phyloP scores from a whole-genome alignment of 1,140 invertebrate species.

The Diachasmimorpha longicaudata region DNA sequence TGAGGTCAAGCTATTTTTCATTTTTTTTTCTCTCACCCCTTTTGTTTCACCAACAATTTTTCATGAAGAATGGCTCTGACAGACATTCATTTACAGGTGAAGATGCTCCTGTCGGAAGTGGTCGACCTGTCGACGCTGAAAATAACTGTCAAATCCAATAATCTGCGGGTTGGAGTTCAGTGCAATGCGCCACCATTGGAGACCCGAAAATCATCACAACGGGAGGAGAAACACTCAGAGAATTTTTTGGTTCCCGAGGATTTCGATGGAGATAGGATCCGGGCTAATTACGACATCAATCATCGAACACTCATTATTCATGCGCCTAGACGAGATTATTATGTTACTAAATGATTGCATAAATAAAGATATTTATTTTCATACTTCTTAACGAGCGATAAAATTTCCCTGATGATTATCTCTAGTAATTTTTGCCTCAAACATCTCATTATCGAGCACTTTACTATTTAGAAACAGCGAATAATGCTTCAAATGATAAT shows the following conservation, averaged over 20 bases:
- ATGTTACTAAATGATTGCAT: not conserved
- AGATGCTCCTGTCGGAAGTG: constrained; percentile 33
- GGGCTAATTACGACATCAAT: constrained; percentile 35
- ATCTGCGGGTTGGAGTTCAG: constrained; percentile 32
- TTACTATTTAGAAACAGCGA: no score
- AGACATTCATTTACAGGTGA: constrained; percentile 28
- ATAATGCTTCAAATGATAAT: not conserved
- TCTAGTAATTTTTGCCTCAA: no score
- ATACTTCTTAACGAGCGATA: no score
- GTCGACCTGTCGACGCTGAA: constrained; percentile 37
- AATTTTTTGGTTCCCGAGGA: constrained; percentile 36
- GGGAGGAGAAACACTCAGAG: constrained; percentile 29
- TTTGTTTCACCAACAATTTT: not conserved
- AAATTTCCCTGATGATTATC: no score
- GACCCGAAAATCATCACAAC: not conserved
- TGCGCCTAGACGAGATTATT: constrained; percentile 13
- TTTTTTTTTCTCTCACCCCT: not conserved
- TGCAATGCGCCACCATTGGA: constrained; percentile 12
- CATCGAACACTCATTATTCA: constrained; percentile 35
- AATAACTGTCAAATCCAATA: constrained; percentile 37
- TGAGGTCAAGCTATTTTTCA: not conserved
- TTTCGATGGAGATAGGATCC: constrained; percentile 35
- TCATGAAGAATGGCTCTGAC: not conserved
- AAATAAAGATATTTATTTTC: no score
- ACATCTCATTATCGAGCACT: no score